These are phyloP conservation scores for Donacobius atricapilla DNA, from an alignment of 2,113 vertebrate species.

Conservation along the genomic window DNA sequence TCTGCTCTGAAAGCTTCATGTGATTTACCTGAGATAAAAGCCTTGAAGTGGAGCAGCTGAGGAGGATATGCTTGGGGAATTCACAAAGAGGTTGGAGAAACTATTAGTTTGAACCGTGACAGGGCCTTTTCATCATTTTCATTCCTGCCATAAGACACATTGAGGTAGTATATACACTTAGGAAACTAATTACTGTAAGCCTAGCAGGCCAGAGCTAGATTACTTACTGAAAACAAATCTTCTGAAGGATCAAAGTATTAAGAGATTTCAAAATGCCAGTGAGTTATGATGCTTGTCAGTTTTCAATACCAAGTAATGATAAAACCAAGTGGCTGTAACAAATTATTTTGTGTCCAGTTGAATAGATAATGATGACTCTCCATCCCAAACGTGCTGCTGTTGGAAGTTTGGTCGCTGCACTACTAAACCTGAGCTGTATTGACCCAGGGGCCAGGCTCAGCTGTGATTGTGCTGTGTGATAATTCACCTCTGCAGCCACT, in stretches of 20 bases:
- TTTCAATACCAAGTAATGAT: conserved; percentile 34
- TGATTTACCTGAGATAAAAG: conserved; percentile 49
- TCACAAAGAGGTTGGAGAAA: conserved; percentile 20
- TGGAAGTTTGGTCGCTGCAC: neutral
- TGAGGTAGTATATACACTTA: neutral
- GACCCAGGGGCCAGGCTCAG: neutral
- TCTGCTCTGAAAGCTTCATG: conserved; percentile 36
- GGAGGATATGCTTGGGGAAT: conserved; percentile 33
- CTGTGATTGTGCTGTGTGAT: neutral
- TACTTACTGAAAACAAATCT: conserved; percentile 6
- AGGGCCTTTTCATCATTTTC: conserved; percentile 31
- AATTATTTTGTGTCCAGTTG: conserved; percentile 45
- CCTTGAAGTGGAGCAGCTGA: conserved; percentile 25
- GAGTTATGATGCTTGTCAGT: conserved; percentile 35
- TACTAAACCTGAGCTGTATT: neutral
- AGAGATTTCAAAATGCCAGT: neutral
- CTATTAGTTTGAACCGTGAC: conserved; percentile 12
- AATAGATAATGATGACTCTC: neutral
- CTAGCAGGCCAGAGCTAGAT: neutral
- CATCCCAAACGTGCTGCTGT: neutral
- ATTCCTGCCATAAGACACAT: neutral
- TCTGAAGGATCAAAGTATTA: conserved; percentile 5
- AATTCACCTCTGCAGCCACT: neutral
- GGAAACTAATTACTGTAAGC: neutral
- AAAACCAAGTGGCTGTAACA: conserved; percentile 47